Conservation (phyloP, 2,797 vertebrate species). For the Cheirogaleus major region DNA sequence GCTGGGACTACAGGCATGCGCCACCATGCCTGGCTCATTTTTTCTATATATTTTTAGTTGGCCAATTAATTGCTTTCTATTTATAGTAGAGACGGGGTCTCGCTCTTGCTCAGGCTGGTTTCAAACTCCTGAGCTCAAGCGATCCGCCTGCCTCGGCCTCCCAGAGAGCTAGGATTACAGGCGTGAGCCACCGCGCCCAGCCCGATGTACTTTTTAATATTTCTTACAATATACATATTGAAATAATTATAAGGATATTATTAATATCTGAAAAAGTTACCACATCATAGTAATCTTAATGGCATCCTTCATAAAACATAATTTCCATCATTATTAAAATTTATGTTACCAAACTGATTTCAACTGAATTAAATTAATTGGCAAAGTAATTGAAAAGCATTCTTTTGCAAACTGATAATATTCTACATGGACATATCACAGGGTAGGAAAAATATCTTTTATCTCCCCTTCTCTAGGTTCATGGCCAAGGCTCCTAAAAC, state of each 20-base stretch:
- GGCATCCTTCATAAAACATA: background rate
- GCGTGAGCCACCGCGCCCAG: too few species aligned
- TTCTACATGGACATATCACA: background rate
- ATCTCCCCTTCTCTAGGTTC: background rate
- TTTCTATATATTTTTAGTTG: too few species aligned
- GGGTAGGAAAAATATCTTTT: background rate
- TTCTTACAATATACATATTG: background rate
- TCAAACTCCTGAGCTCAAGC: too few species aligned
- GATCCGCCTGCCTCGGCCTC: too few species aligned
- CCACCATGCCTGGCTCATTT: too few species aligned
- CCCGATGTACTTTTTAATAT: background rate
- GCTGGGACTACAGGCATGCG: too few species aligned
- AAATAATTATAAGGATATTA: background rate
- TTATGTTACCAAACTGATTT: background rate
- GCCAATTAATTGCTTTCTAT: too few species aligned
- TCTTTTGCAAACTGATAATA: background rate
- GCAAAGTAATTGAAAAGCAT: background rate
- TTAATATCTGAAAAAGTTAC: background rate
- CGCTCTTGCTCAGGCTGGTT: too few species aligned
- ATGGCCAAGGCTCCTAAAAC: background rate
- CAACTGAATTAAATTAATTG: background rate
- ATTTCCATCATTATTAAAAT: slow-evolving; percentile 8
- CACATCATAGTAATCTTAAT: background rate
- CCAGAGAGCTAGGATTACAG: too few species aligned
- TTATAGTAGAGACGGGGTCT: too few species aligned